phyloP scores from a whole-genome alignment of 2,888 invertebrate species.

The Acronicta alni region DNA sequence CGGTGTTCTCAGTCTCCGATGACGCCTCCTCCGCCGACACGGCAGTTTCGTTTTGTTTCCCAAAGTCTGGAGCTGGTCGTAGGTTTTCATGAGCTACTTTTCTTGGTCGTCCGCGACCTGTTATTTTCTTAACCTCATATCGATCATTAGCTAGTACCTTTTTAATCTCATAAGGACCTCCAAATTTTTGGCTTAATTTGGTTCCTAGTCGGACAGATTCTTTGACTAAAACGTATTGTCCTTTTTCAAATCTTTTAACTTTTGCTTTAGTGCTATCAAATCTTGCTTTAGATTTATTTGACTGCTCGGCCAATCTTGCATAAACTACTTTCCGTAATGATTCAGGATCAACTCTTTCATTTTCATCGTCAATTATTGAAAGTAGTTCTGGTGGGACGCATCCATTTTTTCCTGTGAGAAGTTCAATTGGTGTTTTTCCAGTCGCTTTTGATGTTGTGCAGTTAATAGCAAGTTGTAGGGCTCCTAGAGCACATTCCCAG shows the following conservation, averaged over 20 bases:
- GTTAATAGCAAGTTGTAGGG: conserved; percentile 3
- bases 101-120: too few relatives aligned
- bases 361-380: not conserved
- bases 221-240: not conserved
- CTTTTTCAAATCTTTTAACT: not conserved
- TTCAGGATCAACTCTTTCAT: conserved; percentile 2
- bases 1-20: too few relatives aligned
- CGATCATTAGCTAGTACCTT: too few relatives aligned
- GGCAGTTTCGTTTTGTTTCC: too few relatives aligned
- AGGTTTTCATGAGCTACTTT: too few relatives aligned
- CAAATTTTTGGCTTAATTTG: not conserved
- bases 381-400: conserved; percentile 1
- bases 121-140: too few relatives aligned
- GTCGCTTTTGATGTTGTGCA: not conserved
- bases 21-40: too few relatives aligned
- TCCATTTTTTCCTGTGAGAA: not conserved
- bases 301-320: not conserved
- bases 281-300: not conserved
- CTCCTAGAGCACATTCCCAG: not conserved
- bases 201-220: not conserved
- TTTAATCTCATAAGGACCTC: not conserved
- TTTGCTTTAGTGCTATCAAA: not conserved
- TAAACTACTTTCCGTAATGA: not conserved
- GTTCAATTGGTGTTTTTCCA: not conserved
- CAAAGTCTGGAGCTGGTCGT: too few relatives aligned